phyloP scores from a whole-genome alignment of 2,888 invertebrate species.

The Julus scanicus region DNA sequence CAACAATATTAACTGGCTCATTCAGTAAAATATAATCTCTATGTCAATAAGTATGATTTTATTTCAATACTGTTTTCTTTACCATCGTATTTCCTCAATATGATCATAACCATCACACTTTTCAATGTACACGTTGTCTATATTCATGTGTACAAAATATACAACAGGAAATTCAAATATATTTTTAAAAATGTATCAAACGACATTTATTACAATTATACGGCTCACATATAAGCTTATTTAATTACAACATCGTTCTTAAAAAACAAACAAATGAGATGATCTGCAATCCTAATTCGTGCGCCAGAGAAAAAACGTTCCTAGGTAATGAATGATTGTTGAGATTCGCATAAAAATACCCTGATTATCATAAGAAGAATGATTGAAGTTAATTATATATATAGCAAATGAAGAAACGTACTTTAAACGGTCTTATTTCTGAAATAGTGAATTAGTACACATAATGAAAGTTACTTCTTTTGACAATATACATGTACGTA shows the following conservation, averaged over 20 bases:
- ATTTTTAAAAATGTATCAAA: slow-evolving; percentile 15
- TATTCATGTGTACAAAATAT: neutral
- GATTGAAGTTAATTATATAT: neutral
- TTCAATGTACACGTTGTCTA: neutral
- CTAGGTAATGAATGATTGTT: neutral
- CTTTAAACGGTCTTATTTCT: neutral
- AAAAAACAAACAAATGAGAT: neutral
- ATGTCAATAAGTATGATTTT: neutral
- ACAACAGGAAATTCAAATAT: neutral
- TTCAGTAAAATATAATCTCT: too few relatives aligned
- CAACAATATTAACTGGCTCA: too few relatives aligned
- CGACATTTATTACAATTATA: slow-evolving; percentile 13
- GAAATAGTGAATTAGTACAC: neutral
- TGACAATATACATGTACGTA: neutral
- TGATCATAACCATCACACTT: neutral
- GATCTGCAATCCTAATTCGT: neutral
- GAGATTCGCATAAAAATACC: slow-evolving; percentile 37
- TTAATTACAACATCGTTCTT: neutral
- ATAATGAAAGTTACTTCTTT: neutral
- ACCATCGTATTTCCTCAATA: neutral
- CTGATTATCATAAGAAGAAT: slow-evolving; percentile 34
- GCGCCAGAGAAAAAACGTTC: neutral
- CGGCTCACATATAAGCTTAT: neutral
- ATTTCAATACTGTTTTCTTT: slow-evolving; percentile 15
- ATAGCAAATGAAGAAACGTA: neutral